Base-by-base conservation (phyloP, 2,113 vertebrate species). In the Struthidea cinerea region DNA sequence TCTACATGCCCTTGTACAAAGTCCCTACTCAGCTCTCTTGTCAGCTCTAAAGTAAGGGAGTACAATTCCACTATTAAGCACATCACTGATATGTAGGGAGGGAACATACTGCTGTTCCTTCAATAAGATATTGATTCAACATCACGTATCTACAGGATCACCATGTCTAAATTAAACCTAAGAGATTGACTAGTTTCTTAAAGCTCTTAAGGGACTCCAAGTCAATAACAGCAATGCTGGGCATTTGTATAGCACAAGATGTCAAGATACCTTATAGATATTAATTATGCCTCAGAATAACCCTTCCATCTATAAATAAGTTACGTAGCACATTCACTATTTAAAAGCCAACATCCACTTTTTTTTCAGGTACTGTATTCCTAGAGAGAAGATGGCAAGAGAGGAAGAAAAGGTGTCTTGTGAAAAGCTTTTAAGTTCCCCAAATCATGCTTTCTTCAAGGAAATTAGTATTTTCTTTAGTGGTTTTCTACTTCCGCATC, bases 61-160 rank as follows among this genome's bases (percentile, higher is more conserved):
- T 30, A 61, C 18, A 61, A 86, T 94, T 77, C 26, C 26, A 30
- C 17, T 80, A 44, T 63, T 60, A 83, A 92, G 28, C 5, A 53
- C 26, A 10, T 57, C 71, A 84, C 20, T 53, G 79, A 64, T 59
- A 53, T 18, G 8, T 27, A 87, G 46, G 37, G 70, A 84, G 37
- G 85, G n/a, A 94, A 81, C 24, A 37, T 26, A 46, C 16, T 84
- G 26, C 26, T 86, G 24, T 81, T 92, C 42, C 21, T 89, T 35
- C 83, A 92, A 71, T 68, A 33, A 78, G 68, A 67, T 91, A 91
- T 53, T 95, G 67, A 93, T 95, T 92, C 87, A 93, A 60, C 71
- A 90, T 75, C n/a, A 73, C 37, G 79, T 84, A 76, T 79, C 60
- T 87, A 64, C 41, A 75, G 44, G 60, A 90, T 86, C 46, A 64